Percentiles rank a stretch among this genome's conserved stretches.
Evolutionary conservation across 2,113 vertebrate species (phyloP).

Genomic region (Cacatua alba): DNA sequence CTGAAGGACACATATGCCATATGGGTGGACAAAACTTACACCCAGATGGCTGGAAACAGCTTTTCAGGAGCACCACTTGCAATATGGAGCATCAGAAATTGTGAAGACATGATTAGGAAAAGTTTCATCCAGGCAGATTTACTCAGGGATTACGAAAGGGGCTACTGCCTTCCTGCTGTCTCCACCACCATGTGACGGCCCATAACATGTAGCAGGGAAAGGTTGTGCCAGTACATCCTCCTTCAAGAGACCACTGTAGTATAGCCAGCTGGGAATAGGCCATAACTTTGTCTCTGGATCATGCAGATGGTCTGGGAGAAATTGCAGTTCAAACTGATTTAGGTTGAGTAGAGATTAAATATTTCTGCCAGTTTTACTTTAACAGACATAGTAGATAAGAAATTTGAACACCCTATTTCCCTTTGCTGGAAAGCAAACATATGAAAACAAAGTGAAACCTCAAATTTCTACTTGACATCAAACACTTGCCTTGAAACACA

Average conservation of each 20-base stretch:
- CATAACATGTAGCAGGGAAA: fast-evolving
- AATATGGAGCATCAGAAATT: neutral
- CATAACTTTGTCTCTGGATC: neutral
- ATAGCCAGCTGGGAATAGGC: neutral
- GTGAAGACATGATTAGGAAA: neutral
- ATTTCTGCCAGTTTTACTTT: neutral
- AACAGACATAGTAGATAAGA: neutral
- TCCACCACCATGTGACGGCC: neutral
- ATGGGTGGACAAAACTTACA: neutral
- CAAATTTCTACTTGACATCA: neutral
- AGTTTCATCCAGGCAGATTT: neutral
- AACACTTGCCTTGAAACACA: neutral
- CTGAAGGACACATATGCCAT: neutral
- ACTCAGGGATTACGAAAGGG: neutral
- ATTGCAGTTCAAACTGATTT: neutral
- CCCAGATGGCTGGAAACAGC: neutral
- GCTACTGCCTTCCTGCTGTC: neutral
- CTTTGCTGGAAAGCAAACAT: neutral
- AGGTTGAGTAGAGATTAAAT: neutral
- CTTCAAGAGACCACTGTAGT: neutral
- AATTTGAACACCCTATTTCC: neutral
- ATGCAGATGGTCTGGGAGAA: neutral
- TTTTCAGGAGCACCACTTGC: neutral
- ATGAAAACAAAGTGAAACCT: neutral
- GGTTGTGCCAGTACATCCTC: neutral